A percentile compares a stretch with the other conserved stretches of the same genome.
Conservation (phyloP, 2,797 vertebrate species). For the Hybognathus amarus region DNA sequence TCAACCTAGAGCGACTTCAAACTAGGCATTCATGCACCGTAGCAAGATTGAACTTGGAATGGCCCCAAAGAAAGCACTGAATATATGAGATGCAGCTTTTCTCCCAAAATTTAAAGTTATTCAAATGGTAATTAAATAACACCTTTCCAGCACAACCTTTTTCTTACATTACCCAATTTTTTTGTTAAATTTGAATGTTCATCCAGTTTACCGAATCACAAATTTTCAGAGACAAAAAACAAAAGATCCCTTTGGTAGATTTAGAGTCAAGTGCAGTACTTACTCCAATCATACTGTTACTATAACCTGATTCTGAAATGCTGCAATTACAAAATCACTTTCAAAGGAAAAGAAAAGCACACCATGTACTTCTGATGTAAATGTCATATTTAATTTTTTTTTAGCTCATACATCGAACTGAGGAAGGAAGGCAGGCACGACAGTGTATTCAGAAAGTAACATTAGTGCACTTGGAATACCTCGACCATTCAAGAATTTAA, state of each 20-base stretch:
- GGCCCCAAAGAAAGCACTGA: background rate
- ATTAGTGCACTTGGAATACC: background rate
- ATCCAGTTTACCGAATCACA: background rate
- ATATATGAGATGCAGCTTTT: background rate
- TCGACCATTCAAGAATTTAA: too few species aligned
- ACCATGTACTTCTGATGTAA: background rate
- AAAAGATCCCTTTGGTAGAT: too few species aligned
- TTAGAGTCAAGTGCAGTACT: too few species aligned
- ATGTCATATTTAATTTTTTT: slow-evolving; percentile 13
- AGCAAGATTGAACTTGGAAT: slow-evolving; percentile 13
- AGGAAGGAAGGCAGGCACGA: background rate
- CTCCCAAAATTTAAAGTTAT: slow-evolving; percentile 22
- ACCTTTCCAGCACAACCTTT: background rate
- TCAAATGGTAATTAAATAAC: background rate
- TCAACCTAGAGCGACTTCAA: background rate
- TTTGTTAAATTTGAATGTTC: background rate
- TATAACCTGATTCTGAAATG: background rate
- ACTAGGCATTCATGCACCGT: slow-evolving; percentile 20
- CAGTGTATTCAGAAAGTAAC: background rate
- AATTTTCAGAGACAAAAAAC: background rate
- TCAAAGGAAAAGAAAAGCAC: background rate
- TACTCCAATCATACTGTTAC: too few species aligned
- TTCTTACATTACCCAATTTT: background rate
- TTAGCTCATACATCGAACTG: background rate
- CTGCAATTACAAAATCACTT: background rate